Base-by-base conservation (phyloP, 2,113 vertebrate species). In the Anoura caudifer region DNA sequence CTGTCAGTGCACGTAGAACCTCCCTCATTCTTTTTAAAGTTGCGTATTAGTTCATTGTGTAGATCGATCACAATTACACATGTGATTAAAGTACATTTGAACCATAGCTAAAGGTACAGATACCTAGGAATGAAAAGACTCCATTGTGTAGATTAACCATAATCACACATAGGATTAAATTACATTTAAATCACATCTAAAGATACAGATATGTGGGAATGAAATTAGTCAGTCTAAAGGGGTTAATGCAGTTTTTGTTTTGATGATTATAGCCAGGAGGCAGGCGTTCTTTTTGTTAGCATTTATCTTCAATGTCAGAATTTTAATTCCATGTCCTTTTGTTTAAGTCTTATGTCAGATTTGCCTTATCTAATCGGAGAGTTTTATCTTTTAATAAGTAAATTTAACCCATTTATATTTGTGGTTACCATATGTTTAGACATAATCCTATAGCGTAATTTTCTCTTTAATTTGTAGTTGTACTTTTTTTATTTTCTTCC, bases 381-480 rank as follows among this genome's bases (percentile, higher is more conserved):
- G 17, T 63, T 87, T 84, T 72, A 36, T 90, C 59, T 96, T 90
- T 80, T 38, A 79, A 52, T 43, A 47, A 17, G 22, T 92, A 8
- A 95, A 79, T 90, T 94, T 81, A 72, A 70, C 22, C 54, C 15
- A 61, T 81, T 88, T 77, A 50, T 73, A 41, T 54, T 72, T 85
- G 8, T 47, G 52, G 41, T 84, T 70, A 75, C 50, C 56, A 31
- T 69, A 50, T 85, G 28, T 76, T 90, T 76, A 80, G 47, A 81
- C 12, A 72, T 82, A 82, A 56, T 63, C 33, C 79, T 84, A 11
- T 52, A 93, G 28, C 38, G 43, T 41, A 82, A 41, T 72, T 92
- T 95, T 52, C 85, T 87, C 69, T 96, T 95, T 95, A 33, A 65
- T 81, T 79, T 77, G 41, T 41, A 80, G 10, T 79, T 79, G 19